Percentiles rank a stretch among this genome's conserved stretches.
phyloP scores from a whole-genome alignment of 2,113 vertebrate species.

The Noturus placidus region DNA sequence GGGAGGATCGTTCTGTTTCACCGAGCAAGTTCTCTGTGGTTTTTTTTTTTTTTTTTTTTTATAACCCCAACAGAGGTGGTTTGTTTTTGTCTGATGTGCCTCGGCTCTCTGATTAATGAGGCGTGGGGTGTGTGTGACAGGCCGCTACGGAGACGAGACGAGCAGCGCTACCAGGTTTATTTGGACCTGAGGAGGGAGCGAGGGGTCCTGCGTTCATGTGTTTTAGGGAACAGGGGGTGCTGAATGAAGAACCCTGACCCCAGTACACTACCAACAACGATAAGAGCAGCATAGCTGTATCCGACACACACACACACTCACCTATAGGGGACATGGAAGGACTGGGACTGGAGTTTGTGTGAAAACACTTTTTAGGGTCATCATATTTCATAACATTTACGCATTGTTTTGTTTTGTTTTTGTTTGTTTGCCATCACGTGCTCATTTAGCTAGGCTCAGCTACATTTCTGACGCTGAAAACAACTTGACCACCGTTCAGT shows the following conservation, averaged over 20 bases:
- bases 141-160: conserved; percentile 61
- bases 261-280: conserved; percentile 62
- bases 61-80: conserved; percentile 4
- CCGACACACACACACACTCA: conserved; percentile 32
- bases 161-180: conserved; percentile 70
- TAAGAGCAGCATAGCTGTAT: conserved; percentile 73
- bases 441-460: not conserved
- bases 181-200: conserved; percentile 66
- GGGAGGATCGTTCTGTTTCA: not conserved
- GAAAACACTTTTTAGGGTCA: not conserved
- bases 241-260: conserved; percentile 79
- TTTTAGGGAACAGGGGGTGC: conserved; percentile 70
- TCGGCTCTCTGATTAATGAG: conserved; percentile 74
- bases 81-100: conserved; percentile 69
- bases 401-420: not conserved
- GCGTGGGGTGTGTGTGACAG: conserved; percentile 70
- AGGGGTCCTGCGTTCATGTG: conserved; percentile 71
- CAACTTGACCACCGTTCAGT: not conserved
- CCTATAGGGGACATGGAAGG: not conserved
- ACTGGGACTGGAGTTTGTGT: not conserved
- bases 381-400: not conserved
- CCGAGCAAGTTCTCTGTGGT: not conserved
- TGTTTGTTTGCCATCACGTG: not conserved
- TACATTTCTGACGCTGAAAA: not conserved
- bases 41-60: not conserved